phyloP scores from a whole-genome alignment of 2,797 vertebrate species.

The Coreius guichenoti region DNA sequence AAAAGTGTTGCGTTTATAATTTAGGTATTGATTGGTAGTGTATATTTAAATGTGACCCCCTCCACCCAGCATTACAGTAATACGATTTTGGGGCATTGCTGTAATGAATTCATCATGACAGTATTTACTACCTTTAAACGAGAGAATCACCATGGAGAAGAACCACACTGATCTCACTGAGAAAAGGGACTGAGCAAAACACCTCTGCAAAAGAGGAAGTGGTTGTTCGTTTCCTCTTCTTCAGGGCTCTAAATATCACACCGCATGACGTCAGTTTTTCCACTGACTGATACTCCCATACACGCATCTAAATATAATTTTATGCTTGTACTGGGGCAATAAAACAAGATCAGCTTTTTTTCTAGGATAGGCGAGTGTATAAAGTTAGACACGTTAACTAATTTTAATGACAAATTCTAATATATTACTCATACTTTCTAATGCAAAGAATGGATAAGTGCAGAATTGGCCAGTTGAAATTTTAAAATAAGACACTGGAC shows the following conservation, averaged over 20 bases:
- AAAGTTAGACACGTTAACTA: background rate
- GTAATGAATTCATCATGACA: background rate
- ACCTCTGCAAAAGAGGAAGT: slow-evolving; percentile 74
- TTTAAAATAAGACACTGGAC: background rate
- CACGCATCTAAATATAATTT: slow-evolving; percentile 24
- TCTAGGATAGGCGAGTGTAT: background rate
- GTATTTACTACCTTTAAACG: background rate
- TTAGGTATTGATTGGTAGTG: too few species aligned
- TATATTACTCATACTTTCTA: background rate
- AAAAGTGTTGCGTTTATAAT: too few species aligned
- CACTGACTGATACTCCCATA: slow-evolving; percentile 55
- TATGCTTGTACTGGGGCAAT: background rate
- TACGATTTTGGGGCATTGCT: background rate
- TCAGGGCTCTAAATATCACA: slow-evolving; percentile 60
- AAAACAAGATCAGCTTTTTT: background rate
- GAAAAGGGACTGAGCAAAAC: slow-evolving; percentile 35
- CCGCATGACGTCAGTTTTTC: slow-evolving; percentile 73
- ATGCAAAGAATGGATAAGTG: background rate
- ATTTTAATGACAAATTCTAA: background rate
- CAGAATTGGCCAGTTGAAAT: background rate
- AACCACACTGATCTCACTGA: background rate
- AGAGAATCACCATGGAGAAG: background rate
- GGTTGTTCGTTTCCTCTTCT: slow-evolving; percentile 69
- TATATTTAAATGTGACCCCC: background rate
- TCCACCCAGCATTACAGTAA: too few species aligned